These are phyloP conservation scores for Ryuthela nishihirai DNA, from an alignment of 2,888 invertebrate genomes.

Conservation along the genomic window DNA sequence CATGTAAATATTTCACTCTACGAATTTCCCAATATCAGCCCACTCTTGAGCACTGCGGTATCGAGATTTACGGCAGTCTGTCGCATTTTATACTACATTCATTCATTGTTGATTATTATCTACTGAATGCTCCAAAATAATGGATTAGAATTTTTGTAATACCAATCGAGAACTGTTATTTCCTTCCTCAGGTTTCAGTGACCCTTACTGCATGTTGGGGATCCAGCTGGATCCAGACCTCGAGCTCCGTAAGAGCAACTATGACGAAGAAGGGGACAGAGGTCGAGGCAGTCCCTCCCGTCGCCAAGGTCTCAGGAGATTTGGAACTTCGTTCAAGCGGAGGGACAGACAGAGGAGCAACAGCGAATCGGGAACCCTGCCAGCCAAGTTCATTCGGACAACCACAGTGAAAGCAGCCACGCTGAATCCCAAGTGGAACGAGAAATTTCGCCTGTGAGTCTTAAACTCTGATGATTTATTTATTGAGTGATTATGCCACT, in stretches of 20 bases:
- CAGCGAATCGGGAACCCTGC: slow-evolving; percentile 66
- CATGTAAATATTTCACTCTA: too few relatives aligned
- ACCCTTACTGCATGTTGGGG: slow-evolving; percentile 98
- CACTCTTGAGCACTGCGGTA: too few relatives aligned
- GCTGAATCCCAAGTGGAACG: slow-evolving; percentile 92
- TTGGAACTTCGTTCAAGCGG: slow-evolving; percentile 31
- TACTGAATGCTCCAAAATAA: too few relatives aligned
- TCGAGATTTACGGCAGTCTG: too few relatives aligned
- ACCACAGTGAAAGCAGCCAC: slow-evolving; percentile 90
- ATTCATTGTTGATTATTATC: too few relatives aligned
- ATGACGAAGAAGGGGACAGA: slow-evolving; percentile 11
- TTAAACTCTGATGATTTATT: slow-evolving; percentile 11
- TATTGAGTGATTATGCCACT: too few relatives aligned
- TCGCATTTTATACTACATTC: too few relatives aligned
- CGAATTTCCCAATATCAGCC: too few relatives aligned
- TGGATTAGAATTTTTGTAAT: too few relatives aligned
- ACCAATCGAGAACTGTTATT: too few relatives aligned
- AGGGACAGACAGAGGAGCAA: slow-evolving; percentile 11
- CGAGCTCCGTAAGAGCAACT: not conserved
- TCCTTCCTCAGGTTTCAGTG: slow-evolving; percentile 78
- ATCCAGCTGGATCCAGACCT: slow-evolving; percentile 66
- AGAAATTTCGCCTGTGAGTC: slow-evolving; percentile 94
- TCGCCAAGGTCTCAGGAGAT: slow-evolving; percentile 13
- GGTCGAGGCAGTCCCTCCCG: too few relatives aligned
- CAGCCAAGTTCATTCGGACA: slow-evolving; percentile 90